phyloP scores from a whole-genome alignment of 2,888 invertebrate species.

The Muschampia plurimacula region DNA sequence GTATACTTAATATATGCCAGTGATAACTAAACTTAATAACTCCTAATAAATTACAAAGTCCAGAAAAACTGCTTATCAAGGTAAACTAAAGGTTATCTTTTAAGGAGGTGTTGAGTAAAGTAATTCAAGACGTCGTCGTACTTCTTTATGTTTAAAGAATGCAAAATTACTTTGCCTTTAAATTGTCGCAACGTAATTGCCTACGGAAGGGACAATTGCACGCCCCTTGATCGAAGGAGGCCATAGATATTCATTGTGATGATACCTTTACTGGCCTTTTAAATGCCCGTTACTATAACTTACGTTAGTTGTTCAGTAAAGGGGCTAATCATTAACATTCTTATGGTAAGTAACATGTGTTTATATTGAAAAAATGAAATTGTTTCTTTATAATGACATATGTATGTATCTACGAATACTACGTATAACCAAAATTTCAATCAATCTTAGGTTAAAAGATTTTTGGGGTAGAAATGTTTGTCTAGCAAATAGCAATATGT shows the following conservation, averaged over 20 bases:
- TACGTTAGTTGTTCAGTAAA: conserved; percentile 11
- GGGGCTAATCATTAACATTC: neutral
- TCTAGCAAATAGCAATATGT: no score
- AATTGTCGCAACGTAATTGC: conserved; percentile 22
- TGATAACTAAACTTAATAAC: neutral
- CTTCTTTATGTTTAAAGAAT: conserved; percentile 8
- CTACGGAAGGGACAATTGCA: conserved; percentile 20
- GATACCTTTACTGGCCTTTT: conserved; percentile 24
- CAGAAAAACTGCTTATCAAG: conserved; percentile 17
- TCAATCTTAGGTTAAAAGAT: no score
- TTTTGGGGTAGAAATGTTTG: no score
- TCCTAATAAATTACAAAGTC: conserved; percentile 1
- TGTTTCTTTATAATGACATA: no score
- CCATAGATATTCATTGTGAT: conserved; percentile 23
- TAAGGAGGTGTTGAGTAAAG: conserved; percentile 20
- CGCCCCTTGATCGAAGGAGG: conserved; percentile 19
- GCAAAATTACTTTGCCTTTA: conserved; percentile 16
- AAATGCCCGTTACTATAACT: conserved; percentile 23
- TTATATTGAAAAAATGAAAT: neutral
- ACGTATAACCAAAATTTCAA: no score
- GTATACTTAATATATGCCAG: neutral
- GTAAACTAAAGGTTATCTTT: conserved; percentile 18
- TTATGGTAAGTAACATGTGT: neutral
- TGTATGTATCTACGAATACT: no score
- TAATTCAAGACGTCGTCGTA: conserved; percentile 18